These are phyloP conservation scores for Leptoclinus maculatus DNA, from an alignment of 2,797 vertebrate species.

Conservation along the genomic window DNA sequence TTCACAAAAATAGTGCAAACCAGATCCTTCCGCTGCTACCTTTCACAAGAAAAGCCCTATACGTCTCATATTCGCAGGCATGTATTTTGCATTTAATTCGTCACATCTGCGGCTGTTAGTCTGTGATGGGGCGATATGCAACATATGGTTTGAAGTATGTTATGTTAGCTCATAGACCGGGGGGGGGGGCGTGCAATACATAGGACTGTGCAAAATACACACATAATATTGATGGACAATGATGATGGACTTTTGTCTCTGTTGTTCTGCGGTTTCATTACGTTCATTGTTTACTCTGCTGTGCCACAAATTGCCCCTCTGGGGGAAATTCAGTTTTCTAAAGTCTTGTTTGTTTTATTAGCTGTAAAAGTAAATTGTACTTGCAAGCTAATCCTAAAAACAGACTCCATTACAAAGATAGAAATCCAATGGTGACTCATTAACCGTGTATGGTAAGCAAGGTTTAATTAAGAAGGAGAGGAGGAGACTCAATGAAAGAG, in stretches of 20 bases:
- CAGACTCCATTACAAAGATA: neutral
- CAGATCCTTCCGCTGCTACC: neutral
- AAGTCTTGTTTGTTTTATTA: neutral
- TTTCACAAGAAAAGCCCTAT: neutral
- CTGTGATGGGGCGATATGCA: neutral
- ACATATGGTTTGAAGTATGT: neutral
- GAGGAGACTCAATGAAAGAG: neutral
- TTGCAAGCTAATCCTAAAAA: neutral
- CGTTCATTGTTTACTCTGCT: conserved; percentile 1
- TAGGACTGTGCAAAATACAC: neutral
- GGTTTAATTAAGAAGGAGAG: conserved; percentile 3
- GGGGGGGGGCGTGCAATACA: neutral
- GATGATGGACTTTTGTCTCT: neutral
- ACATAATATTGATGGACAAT: neutral
- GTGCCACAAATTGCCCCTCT: neutral
- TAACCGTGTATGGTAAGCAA: neutral
- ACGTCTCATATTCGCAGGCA: too few relatives aligned
- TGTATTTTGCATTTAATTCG: neutral
- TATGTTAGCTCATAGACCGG: too few relatives aligned
- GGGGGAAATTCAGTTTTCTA: neutral
- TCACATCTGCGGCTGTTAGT: neutral
- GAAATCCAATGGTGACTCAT: neutral
- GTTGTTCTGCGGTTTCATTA: neutral
- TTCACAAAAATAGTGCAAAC: neutral
- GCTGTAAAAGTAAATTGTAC: conserved; percentile 5